Evolutionary conservation across 2,113 vertebrate genomes (phyloP), one percentile per base, ranked within the genome.

Genomic region (Gymnogyps californianus): DNA sequence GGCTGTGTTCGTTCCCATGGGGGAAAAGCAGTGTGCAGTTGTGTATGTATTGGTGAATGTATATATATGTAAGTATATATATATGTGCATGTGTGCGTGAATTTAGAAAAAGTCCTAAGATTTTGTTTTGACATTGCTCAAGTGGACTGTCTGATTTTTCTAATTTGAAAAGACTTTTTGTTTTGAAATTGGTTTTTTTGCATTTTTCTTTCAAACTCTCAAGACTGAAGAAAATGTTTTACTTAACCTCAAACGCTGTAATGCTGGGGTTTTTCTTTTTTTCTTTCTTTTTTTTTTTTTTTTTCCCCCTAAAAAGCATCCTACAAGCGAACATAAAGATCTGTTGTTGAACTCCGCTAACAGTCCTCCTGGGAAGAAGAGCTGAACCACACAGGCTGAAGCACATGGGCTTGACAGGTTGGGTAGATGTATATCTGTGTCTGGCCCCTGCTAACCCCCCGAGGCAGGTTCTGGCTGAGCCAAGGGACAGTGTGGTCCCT

Each of bases 191-290:
- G 19, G 1, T 20, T 32, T 40, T 10, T 83, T 66, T 46, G 4
- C 32, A 62, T 75, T 92, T 94, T 85, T 79, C 52, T 92, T 93
- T 67, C 54, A 36, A 79, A 79, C 38, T 67, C 86, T 78, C 4
- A 54, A 66, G 22, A 40, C 42, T 29, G 24, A 87, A 83, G n/a
- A 72, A 67, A 75, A 79, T 76, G 28, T 79, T 90, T 85, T 72
- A 42, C 65, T 92, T 84, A 11, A 18, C 51, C 51, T 51, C 69
- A 65, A 49, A 44, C 0, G 2, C 54, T 44, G 26, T 38, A 36
- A 54, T 54, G 61, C 55, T 49, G 46, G 18, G 28, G 8, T 19
- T 55, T 31, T 8, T 5, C 1, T 20, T 31, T 42, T 36, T 16
- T 4, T 40, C 9, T 47, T 20, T 20, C 6, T 13, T 13, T 15